Percentiles rank a stretch among this genome's conserved stretches.
Evolutionary conservation across 2,113 vertebrate species (phyloP).

Genomic region (Myiozetetes cayanensis): DNA sequence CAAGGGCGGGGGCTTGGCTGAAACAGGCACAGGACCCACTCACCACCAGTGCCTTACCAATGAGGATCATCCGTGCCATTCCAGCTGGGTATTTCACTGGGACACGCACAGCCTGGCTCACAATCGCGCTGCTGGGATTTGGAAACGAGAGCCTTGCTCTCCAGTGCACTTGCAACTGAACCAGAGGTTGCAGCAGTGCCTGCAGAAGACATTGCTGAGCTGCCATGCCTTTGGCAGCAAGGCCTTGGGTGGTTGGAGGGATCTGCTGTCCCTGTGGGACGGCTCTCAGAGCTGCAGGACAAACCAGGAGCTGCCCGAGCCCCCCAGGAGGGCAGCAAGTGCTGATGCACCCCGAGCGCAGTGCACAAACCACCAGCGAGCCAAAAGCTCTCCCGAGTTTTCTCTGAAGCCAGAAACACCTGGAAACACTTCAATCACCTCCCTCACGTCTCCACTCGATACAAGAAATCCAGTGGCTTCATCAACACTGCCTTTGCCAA

Average conservation of each 20-base stretch:
- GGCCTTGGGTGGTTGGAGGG: not conserved
- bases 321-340: not conserved
- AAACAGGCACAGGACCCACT: not conserved
- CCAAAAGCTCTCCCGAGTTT: not conserved
- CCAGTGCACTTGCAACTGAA: not conserved
- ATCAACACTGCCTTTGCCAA: not conserved
- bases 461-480: conserved; percentile 38
- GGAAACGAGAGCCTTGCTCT: not conserved
- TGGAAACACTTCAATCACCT: conserved; percentile 50
- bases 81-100: not conserved
- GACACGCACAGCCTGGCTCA: not conserved
- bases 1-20: not conserved
- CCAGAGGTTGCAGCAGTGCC: not conserved
- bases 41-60: not conserved
- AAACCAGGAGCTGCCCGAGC: not conserved
- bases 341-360: not conserved
- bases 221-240: not conserved
- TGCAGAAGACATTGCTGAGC: not conserved
- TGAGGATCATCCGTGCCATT: rapidly evolving
- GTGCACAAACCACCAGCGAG: not conserved
- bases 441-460: not conserved
- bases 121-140: rapidly evolving
- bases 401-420: conserved; percentile 20
- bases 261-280: not conserved
- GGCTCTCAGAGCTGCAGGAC: not conserved